Base-by-base conservation (phyloP, 2,888 invertebrate species). In the Vanessa cardui region DNA sequence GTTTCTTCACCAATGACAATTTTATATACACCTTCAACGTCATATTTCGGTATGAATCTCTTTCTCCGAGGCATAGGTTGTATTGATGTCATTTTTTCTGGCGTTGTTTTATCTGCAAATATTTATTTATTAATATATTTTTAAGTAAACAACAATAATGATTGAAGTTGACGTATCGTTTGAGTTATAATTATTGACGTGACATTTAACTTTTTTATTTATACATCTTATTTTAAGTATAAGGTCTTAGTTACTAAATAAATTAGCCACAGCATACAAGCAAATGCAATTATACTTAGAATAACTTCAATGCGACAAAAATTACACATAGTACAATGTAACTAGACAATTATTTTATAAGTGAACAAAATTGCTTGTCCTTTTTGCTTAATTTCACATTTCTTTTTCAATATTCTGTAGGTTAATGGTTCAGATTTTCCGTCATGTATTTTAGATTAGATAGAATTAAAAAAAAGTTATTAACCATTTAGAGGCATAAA, bases 1-100 rank as follows among this genome's bases (percentile, higher is more conserved):
- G 94, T 94, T 72, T 94, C 85, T 73, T 94, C 93, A 3, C 93
- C 90, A 39, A 95, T 71, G 16, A 87, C 76, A 12, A 95, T 77
- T 76, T 89, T 93, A 50, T 84, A 80, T 7, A 95, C 94, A 1
- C 95, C 95, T 26, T 94, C 90, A 1, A 94, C 90, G 33, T 94
- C 88, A 77, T 93, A 94, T 71, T 90, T 91, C 9, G 93, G 93
- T 62, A 91, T 80, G 62, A 92, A 91, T 65, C 88, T 78, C 73
- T 92, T 93, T 69, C 90, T 81, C 7, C 92, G 82, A 20, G 89
- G 90, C 58, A 79, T 63, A 33, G 80, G 82, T 16, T 79, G 84
- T 54, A 74, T 75, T 31, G 73, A 50, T 9, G 75, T 66, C 85
- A 86, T 84, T 64, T 81, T 81, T 0, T 70, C 69, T 72, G 78